phyloP scores from a whole-genome alignment of 2,888 invertebrate genomes.

The Therioaphis trifolii region DNA sequence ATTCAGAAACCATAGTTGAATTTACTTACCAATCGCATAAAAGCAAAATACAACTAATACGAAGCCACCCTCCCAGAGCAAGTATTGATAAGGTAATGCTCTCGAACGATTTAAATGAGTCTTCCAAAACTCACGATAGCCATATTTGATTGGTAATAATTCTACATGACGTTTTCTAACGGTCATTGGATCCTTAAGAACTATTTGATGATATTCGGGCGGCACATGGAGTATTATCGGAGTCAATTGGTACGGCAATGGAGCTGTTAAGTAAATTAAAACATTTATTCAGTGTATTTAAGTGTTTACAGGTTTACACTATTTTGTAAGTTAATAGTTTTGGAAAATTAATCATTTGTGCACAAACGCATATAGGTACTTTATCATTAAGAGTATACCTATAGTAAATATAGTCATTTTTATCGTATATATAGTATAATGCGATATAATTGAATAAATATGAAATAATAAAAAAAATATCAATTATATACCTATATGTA shows the following conservation, averaged over 20 bases:
- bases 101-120: slow-evolving; percentile 47
- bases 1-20: too few species aligned
- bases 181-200: slow-evolving; percentile 37
- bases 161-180: slow-evolving; percentile 27
- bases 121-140: slow-evolving; percentile 55
- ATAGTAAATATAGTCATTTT: too few species aligned
- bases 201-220: slow-evolving; percentile 27
- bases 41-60: slow-evolving; percentile 55
- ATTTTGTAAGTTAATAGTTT: too few species aligned
- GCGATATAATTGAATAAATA: too few species aligned
- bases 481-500: too few species aligned
- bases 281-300: not conserved
- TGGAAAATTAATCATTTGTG: too few species aligned
- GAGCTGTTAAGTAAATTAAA: slow-evolving; percentile 21
- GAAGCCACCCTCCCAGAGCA: slow-evolving; percentile 58
- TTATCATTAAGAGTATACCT: too few species aligned
- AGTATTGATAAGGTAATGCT: slow-evolving; percentile 55
- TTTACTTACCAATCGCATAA: slow-evolving; percentile 49
- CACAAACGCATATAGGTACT: too few species aligned
- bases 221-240: slow-evolving; percentile 36
- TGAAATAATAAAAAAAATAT: too few species aligned
- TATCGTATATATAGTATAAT: too few species aligned
- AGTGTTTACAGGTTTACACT: too few species aligned
- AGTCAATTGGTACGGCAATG: slow-evolving; percentile 41
- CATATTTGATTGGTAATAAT: slow-evolving; percentile 41